phyloP scores from a whole-genome alignment of 2,888 invertebrate species.

The Beris chalybata region DNA sequence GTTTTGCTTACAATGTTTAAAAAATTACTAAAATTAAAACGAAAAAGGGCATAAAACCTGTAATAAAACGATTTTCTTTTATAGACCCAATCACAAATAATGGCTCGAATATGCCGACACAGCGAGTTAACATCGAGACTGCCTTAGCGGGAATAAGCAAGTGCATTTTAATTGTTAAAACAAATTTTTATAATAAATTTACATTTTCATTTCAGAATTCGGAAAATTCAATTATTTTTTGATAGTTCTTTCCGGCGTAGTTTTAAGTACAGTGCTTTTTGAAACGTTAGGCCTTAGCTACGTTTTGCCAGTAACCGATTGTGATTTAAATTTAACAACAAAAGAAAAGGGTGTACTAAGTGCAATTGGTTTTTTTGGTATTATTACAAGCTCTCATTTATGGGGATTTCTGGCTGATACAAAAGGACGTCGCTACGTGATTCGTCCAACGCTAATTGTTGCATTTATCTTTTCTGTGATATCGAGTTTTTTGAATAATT shows the following conservation, averaged over 20 bases:
- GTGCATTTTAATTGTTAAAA: too few relatives aligned
- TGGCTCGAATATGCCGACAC: too few relatives aligned
- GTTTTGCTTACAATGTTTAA: too few relatives aligned
- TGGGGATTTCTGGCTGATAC: constrained; percentile 64
- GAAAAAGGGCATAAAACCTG: too few relatives aligned
- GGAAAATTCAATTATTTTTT: constrained; percentile 59
- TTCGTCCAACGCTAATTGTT: constrained; percentile 56
- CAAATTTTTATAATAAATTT: too few relatives aligned
- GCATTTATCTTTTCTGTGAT: constrained; percentile 57
- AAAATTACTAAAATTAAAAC: too few relatives aligned
- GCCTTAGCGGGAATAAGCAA: too few relatives aligned
- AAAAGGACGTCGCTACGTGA: constrained; percentile 57
- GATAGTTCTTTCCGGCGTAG: constrained; percentile 58
- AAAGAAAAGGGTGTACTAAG: constrained; percentile 54
- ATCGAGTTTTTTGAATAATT: constrained; percentile 57
- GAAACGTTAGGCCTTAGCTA: constrained; percentile 59
- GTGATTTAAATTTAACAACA: constrained; percentile 54
- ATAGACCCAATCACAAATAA: too few relatives aligned
- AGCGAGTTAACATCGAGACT: too few relatives aligned
- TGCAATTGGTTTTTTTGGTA: constrained; percentile 55
- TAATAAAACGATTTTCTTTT: too few relatives aligned
- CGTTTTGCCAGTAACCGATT: constrained; percentile 59
- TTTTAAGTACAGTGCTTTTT: constrained; percentile 57
- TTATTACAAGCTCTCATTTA: constrained; percentile 60
- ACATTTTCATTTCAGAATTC: constrained; percentile 50